Base-by-base conservation (phyloP, 2,113 vertebrate genomes). In the Isichthys henryi region DNA sequence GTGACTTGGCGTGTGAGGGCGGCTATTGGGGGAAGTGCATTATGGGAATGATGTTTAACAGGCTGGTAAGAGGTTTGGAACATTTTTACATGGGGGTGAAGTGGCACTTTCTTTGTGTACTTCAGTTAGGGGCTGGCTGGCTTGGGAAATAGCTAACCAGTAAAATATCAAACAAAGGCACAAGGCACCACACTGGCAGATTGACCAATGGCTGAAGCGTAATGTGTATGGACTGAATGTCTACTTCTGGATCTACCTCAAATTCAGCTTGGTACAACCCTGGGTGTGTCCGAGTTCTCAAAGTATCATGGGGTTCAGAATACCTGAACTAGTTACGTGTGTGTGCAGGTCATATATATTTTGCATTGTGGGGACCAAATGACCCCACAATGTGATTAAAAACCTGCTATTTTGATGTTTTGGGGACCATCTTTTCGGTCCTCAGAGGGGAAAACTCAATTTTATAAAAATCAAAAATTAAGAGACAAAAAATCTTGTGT, bases 21-120 rank as follows among this genome's bases (percentile, higher is more conserved):
- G 88, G 86, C 86, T 50, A 21, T 15, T 35, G 31, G 52, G 52
- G 70, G 83, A 27, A 87, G 52, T 70, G 90, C 88, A 89, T 89
- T 86, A 82, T 74, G 88, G 88, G 45, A 90, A 70, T 48, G 87
- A 88, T 0, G 56, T 88, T 88, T 88, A 66, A 88, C 17, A 39
- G 58, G 11, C 21, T 43, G 87, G 58, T 35, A 66, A 43, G n/a
- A 56, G 87, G 87, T 3, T 13, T 48, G 45, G 43, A 48, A 48
- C 39, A 85, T 45, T n/a, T 27, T 21, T 35, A 53, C 8, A 53
- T 39, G 27, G 5, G 52, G 52, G 85, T 15, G 85, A 46, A 53
- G n/a, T 50, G 13, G 23, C 2, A 31, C 48, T 49, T 27, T 0
- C 23, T 53, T 23, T 27, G 86, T 35, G n/a, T 46, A 2, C 5